Percentiles rank a stretch among this genome's conserved stretches.
Evolutionary conservation across 2,113 vertebrate genomes (phyloP).

Genomic region (Peromyscus polionotus): DNA sequence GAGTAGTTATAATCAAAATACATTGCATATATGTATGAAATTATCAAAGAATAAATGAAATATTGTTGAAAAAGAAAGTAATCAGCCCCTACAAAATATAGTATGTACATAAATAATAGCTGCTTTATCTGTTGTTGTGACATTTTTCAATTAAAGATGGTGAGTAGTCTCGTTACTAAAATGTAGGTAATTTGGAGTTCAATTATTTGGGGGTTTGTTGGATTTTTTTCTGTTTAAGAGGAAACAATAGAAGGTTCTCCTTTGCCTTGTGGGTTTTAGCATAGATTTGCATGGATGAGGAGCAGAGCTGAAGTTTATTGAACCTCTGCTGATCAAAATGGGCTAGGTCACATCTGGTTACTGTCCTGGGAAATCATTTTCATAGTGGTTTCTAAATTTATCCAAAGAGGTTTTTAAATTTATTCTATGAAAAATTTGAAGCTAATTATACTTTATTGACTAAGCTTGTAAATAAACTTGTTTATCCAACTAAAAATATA

Average conservation of each 20-base stretch:
- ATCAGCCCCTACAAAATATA: conserved; percentile 92
- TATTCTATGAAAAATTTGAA: not conserved
- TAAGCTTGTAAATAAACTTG: not conserved
- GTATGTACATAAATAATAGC: conserved; percentile 93
- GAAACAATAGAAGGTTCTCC: not conserved
- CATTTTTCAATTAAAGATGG: not conserved
- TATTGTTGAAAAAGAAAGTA: conserved; percentile 83
- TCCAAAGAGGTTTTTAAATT: not conserved
- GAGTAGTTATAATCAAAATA: not conserved
- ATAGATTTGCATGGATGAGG: too few species aligned
- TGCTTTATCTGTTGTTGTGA: conserved; percentile 94
- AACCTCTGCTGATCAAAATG: not conserved
- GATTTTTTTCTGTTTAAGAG: not conserved
- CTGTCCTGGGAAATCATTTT: not conserved
- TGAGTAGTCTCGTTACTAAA: not conserved
- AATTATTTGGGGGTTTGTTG: not conserved
- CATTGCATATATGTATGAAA: not conserved
- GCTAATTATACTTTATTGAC: too few species aligned
- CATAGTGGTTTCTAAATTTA: not conserved
- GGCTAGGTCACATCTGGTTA: not conserved
- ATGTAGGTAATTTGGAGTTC: not conserved
- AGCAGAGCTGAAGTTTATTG: not conserved
- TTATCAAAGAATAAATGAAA: not conserved
- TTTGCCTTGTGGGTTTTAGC: not conserved
- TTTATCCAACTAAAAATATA: not conserved